phyloP scores from a whole-genome alignment of 2,888 invertebrate species.

The Xylota segnis region DNA sequence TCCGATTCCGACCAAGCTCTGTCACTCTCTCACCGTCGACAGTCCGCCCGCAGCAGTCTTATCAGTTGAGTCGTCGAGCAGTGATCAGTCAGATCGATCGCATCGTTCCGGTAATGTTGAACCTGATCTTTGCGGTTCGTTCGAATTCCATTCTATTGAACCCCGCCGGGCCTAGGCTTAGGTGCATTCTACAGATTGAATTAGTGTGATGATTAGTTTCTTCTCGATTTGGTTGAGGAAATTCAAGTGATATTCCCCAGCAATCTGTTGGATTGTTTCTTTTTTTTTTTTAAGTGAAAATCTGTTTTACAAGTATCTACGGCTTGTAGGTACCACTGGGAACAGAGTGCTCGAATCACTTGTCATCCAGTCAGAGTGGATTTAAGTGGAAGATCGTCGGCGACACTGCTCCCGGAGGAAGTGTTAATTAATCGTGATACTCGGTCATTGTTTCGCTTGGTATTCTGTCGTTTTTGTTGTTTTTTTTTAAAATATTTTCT shows the following conservation, averaged over 20 bases:
- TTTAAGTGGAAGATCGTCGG: slow-evolving; percentile 50
- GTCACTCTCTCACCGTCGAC: slow-evolving; percentile 20
- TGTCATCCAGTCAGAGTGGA: slow-evolving; percentile 22
- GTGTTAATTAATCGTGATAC: slow-evolving; percentile 70
- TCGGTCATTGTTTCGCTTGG: slow-evolving; percentile 49
- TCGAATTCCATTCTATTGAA: slow-evolving; percentile 26
- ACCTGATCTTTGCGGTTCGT: slow-evolving; percentile 51
- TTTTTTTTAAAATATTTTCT: no score
- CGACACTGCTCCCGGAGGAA: slow-evolving; percentile 48
- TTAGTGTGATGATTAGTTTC: background rate
- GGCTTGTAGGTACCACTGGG: background rate
- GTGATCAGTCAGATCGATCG: slow-evolving; percentile 62
- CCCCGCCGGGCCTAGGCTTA: slow-evolving; percentile 27
- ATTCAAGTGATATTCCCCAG: slow-evolving; percentile 25
- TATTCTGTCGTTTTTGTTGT: background rate
- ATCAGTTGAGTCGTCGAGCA: slow-evolving; percentile 64
- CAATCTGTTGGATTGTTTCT: background rate
- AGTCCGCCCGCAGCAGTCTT: slow-evolving; percentile 53
- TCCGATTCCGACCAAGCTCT: slow-evolving; percentile 4
- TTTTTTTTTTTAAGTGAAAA: slow-evolving; percentile 10
- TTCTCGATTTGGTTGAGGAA: background rate
- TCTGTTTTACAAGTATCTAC: background rate
- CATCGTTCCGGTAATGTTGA: slow-evolving; percentile 44
- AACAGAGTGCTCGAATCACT: slow-evolving; percentile 15
- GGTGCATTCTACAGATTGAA: slow-evolving; percentile 33